Base-by-base conservation (phyloP, 1,140 invertebrate genomes). In the Trinorchestia longiramus region DNA sequence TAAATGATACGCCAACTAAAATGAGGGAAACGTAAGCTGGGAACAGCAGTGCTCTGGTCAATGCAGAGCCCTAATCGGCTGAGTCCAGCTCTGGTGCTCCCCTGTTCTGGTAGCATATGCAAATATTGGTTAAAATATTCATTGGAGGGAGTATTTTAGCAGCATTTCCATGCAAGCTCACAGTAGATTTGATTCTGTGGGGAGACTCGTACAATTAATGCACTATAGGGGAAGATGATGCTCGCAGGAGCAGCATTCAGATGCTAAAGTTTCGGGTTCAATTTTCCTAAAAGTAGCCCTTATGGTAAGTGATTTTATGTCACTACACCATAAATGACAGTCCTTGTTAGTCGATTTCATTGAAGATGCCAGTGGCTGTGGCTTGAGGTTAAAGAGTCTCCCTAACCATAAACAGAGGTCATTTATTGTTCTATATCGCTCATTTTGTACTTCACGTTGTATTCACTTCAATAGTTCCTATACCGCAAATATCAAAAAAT, bases 71-170 rank as follows among this genome's bases (percentile, higher is more conserved):
- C 92, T 94, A 94, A 94, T 94, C 92, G 92, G 15, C 40, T 44
- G 92, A 94, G 92, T 94, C 92, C 92, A 94, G 92, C 92, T 94
- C 92, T 45, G 92, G 92, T 43, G 6, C 92, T 94, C 92, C 92
- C 92, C 92, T 94, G 92, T 94, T 94, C 92, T 92, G 43, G 43
- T 47, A 45, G 43, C 92, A 43, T 94, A 94, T 94, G 92, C 92
- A 94, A 94, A 94, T 94, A 94, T 94, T 94, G 92, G 92, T 94
- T 94, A 94, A 94, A 94, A 94, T 94, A 94, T 94, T 94, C 92
- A 94, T 94, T 94, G 92, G 47, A 94, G 92, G 92, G 43, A 23
- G 92, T 45, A 94, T 94, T 94, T 94, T 94, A 94, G 92, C 47
- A 94, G 92, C 92, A 6, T 94, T 94, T 94, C 92, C 43, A 94